Conservation (phyloP, 2,888 invertebrate genomes). For the Orchestes rusci region DNA sequence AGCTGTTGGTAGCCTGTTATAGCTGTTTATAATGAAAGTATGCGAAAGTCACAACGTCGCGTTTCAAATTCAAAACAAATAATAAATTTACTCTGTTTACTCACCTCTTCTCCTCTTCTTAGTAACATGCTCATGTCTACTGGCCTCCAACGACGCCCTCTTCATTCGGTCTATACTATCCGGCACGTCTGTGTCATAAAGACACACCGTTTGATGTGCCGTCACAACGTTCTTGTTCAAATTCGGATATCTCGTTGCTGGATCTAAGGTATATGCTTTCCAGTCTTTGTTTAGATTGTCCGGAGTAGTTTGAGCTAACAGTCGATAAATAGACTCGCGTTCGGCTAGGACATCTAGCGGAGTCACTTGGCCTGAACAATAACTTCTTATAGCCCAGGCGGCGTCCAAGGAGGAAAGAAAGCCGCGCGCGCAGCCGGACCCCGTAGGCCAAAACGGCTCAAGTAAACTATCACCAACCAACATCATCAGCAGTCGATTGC, state of each 20-base stretch:
- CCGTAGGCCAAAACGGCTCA: conserved; percentile 99
- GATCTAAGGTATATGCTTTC: conserved; percentile 79
- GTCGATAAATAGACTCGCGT: conserved; percentile 70
- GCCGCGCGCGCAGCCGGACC: conserved; percentile 95
- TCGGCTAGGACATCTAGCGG: conserved; percentile 86
- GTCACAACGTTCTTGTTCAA: conserved; percentile 68
- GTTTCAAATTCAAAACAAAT: too few species aligned
- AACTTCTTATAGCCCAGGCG: conserved; percentile 86
- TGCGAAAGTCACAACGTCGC: too few species aligned
- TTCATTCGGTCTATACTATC: conserved; percentile 52
- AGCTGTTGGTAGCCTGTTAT: too few species aligned
- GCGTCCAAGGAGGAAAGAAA: conserved; percentile 94
- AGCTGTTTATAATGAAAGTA: too few species aligned
- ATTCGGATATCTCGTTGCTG: conserved; percentile 79
- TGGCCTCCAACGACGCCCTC: conserved; percentile 28
- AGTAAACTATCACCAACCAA: conserved; percentile 94
- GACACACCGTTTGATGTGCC: conserved; percentile 65
- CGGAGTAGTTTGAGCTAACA: conserved; percentile 88
- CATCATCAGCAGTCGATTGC: conserved; percentile 76
- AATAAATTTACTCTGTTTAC: too few species aligned
- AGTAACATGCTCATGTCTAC: conserved; percentile 46
- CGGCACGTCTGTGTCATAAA: conserved; percentile 67
- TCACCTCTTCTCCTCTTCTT: conserved; percentile 60
- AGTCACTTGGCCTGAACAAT: conserved; percentile 62
- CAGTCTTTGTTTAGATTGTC: conserved; percentile 91